Conservation (phyloP, 1,140 invertebrate species). For the Vanessa tameamea region DNA sequence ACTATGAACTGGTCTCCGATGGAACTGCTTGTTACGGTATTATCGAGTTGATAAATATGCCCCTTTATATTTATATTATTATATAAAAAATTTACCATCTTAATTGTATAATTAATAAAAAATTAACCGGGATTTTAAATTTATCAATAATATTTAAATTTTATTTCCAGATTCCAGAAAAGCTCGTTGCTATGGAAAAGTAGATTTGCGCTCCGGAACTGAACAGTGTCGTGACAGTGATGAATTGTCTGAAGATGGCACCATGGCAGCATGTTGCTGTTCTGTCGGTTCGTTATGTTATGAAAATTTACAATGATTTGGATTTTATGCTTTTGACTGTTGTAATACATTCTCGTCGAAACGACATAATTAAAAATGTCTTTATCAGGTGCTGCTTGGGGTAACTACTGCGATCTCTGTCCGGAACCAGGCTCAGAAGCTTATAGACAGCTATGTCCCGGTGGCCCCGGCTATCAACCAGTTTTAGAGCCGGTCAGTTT, state of each 20-base stretch:
- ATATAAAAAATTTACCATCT: no score
- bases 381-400: slow-evolving; percentile 87
- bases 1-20: slow-evolving; percentile 84
- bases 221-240: slow-evolving; percentile 74
- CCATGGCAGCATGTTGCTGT: slow-evolving; percentile 92
- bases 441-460: slow-evolving; percentile 90
- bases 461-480: slow-evolving; percentile 91
- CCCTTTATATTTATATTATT: no score
- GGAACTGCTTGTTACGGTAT: slow-evolving; percentile 80
- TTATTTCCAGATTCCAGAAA: slow-evolving; percentile 86
- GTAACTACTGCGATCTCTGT: slow-evolving; percentile 90
- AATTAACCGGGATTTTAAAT: not conserved
- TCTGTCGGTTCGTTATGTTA: slow-evolving; percentile 83
- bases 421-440: slow-evolving; percentile 86
- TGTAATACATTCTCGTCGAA: no score
- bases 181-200: slow-evolving; percentile 87
- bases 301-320: not conserved
- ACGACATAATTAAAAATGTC: not conserved
- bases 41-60: not conserved
- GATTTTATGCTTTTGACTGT: not conserved
- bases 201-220: slow-evolving; percentile 77
- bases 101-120: not conserved
- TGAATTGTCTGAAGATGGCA: slow-evolving; percentile 84
- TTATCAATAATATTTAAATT: not conserved
- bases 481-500: slow-evolving; percentile 86